Conservation (phyloP, 1,140 invertebrate genomes). For the Augochlora pura region DNA sequence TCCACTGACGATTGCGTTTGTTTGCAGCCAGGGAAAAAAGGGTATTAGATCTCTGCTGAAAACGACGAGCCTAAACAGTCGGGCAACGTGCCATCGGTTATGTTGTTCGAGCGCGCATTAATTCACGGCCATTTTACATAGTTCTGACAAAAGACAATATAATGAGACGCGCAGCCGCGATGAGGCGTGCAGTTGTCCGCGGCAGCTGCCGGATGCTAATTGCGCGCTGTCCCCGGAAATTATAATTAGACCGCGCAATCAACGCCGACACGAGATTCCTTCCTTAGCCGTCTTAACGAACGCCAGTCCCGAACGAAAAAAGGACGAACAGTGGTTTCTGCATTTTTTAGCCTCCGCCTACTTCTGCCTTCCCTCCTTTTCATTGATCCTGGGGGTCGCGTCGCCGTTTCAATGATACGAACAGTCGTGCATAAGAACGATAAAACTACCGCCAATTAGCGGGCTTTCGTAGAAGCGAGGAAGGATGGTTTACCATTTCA, state of each 20-base stretch:
- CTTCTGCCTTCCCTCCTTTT: no score
- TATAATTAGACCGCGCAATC: conserved; percentile 63
- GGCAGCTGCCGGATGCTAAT: conserved; percentile 62
- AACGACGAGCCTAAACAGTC: background rate
- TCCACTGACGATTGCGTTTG: no score
- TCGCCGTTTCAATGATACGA: no score
- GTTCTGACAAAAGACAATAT: conserved; percentile 57
- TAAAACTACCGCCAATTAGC: no score
- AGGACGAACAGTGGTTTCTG: conserved; percentile 26
- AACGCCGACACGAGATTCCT: conserved; percentile 52
- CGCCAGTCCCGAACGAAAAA: conserved; percentile 32
- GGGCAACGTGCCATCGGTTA: background rate
- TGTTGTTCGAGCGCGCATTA: conserved; percentile 24
- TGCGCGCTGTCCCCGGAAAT: conserved; percentile 55
- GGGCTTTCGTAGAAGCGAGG: no score
- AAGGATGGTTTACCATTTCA: no score
- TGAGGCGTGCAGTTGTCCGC: conserved; percentile 44
- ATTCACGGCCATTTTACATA: conserved; percentile 37
- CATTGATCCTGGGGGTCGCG: no score
- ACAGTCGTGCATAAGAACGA: no score
- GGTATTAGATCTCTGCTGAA: no score
- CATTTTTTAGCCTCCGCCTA: conserved; percentile 14
- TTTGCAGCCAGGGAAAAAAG: no score
- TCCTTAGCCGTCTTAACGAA: conserved; percentile 53
- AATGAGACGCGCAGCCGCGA: conserved; percentile 56